Evolutionary conservation across 2,797 vertebrate species (phyloP).

Genomic region (Protosalanx chinensis): DNA sequence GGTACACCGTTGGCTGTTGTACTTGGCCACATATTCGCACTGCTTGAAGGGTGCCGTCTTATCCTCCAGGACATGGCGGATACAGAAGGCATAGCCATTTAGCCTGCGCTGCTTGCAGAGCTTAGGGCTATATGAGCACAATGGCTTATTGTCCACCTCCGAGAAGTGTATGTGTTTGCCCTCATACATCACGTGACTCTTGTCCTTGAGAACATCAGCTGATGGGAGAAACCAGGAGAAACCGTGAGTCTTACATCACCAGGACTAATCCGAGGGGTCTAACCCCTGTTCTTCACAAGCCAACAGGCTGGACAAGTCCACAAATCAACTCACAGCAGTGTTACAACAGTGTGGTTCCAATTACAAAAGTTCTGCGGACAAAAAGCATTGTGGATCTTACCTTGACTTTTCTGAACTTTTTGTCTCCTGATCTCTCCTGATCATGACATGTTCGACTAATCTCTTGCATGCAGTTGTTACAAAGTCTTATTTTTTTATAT

Average conservation of each 20-base stretch:
- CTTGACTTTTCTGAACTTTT: background rate
- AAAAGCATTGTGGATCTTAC: background rate
- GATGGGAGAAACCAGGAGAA: constrained; percentile 67
- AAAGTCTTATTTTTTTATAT: background rate
- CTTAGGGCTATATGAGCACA: constrained; percentile 99
- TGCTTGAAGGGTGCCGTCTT: constrained; percentile 99
- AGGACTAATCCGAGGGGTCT: constrained; percentile 18
- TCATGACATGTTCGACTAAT: background rate
- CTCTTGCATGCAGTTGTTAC: background rate
- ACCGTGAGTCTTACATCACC: constrained; percentile 38
- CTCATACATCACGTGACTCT: constrained; percentile 99
- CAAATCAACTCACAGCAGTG: background rate
- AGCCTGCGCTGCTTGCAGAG: constrained; percentile 99
- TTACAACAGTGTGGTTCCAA: background rate
- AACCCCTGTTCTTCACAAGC: background rate
- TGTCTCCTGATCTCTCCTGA: background rate
- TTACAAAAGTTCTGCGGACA: background rate
- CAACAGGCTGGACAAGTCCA: background rate
- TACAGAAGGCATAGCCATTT: constrained; percentile 99
- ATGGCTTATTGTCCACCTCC: constrained; percentile 99
- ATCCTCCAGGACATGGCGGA: constrained; percentile 98
- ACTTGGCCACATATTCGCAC: constrained; percentile 99
- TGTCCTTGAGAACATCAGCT: constrained; percentile 99
- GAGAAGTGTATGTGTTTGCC: constrained; percentile 99
- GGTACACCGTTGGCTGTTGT: constrained; percentile 99